Evolutionary conservation across 37 sponge, comb jelly and placozoan genomes (phyloP), one percentile per base, ranked within the genome.

Genomic region (Petrosia ficiformis): DNA sequence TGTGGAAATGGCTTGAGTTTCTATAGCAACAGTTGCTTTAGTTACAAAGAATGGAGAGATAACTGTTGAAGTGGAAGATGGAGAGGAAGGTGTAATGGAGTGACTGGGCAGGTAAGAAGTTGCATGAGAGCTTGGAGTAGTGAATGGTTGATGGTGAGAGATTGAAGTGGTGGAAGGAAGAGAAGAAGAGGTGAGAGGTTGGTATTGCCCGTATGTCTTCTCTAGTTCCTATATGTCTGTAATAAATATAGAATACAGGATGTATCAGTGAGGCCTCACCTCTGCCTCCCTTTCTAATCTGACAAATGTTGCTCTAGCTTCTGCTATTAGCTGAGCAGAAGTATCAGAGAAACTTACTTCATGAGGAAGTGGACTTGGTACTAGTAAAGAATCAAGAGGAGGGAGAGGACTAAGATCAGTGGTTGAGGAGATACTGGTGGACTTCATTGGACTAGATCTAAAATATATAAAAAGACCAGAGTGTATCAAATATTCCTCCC

Each of bases 271-370:
- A 8, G 14, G 14, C 3, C 39, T 74, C 35, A 74, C 75, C 33
- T 28, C 59, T n/a, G 83, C 78, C 67, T 88, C 88, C 41, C 75
- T 81, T 39, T 88, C 88, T 58, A 88, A 39, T 6, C 79, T 76
- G 32, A 44, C 68, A 66, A 88, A 73, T 3, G 83, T 66, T 0
- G 78, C 78, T 73, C 69, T 82, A 30, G 74, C 77, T 36, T 88
- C 88, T 4, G 68, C 68, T 21, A 88, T 40, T 29, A 88, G 63
- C 25, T 65, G 44, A 39, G 63, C 69, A 0, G 75, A 67, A n/a
- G 70, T 11, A 33, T 79, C 70, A 26, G 67, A 24, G 28, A 61
- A 61, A 48, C 54, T 48, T 48, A 48, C 14, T 19, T 48, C 54
- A 48, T 48, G 8, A n/a, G n/a, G n/a, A n/a, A n/a, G n/a, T n/a